These are phyloP conservation scores for Pachyrhynchus sulphureomaculatus DNA, from an alignment of 1,140 invertebrate species.

Conservation along the genomic window DNA sequence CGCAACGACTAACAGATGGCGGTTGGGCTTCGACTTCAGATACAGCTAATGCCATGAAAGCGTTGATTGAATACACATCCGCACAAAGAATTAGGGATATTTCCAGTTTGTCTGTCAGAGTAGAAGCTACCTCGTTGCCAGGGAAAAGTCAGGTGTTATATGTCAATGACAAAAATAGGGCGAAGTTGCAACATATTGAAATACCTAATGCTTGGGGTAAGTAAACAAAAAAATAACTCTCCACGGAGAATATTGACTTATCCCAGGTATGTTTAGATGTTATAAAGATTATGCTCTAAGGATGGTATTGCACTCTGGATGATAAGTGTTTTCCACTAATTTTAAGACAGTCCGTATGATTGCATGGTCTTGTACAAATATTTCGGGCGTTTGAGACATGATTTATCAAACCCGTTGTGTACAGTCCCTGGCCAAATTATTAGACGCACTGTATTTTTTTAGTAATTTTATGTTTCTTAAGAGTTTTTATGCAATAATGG, in stretches of 20 bases:
- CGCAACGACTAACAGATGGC: constrained; percentile 86
- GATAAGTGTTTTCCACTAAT: too few species aligned
- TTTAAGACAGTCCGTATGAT: neutral
- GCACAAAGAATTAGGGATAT: constrained; percentile 83
- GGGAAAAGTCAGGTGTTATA: constrained; percentile 59
- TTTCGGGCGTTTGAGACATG: too few species aligned
- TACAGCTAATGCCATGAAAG: constrained; percentile 85
- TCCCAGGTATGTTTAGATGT: neutral
- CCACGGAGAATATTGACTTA: neutral
- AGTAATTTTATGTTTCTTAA: too few species aligned
- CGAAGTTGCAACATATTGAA: constrained; percentile 72
- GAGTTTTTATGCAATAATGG: too few species aligned
- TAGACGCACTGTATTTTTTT: too few species aligned
- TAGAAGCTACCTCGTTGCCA: constrained; percentile 83
- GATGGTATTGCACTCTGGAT: too few species aligned
- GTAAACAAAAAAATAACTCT: neutral
- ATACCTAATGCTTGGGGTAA: constrained; percentile 87
- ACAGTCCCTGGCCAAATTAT: too few species aligned
- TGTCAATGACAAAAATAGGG: constrained; percentile 75
- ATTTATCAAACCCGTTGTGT: too few species aligned
- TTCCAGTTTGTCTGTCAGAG: constrained; percentile 74
- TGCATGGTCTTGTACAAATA: too few species aligned
- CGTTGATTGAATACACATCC: constrained; percentile 87
- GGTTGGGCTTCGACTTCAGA: constrained; percentile 94
- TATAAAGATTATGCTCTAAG: neutral